Base-by-base conservation (phyloP, 2,797 vertebrate species). In the Pseudochirops cupreus region DNA sequence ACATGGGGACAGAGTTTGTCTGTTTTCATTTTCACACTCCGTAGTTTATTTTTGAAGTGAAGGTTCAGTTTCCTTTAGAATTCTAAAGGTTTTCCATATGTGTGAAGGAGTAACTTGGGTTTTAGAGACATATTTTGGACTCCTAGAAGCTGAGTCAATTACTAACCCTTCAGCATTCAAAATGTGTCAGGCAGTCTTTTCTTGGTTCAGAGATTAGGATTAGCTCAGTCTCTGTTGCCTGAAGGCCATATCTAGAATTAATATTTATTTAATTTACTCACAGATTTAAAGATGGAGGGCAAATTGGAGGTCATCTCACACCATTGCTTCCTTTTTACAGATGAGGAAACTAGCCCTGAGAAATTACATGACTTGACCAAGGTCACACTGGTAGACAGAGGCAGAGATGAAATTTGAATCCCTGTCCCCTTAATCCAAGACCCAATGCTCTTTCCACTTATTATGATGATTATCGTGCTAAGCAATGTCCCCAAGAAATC, bases 61-160 rank as follows among this genome's bases (percentile, higher is more conserved):
- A 82, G 74, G 74, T 26, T 82, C 74, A 82, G 74, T 82, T 82
- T 82, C 74, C 74, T 82, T 82, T 82, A 21, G 74, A 82, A 82
- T 82, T 82, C 74, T 82, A 82, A 82, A 82, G 74, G 74, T 82
- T 82, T 82, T 82, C 74, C 74, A 82, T 82, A 82, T 82, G 74
- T 82, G 39, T 82, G 74, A 82, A 82, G 74, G 74, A 82, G 74
- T 82, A 82, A 46, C 74, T 82, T 82, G 74, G 74, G 74, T 82
- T 82, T 82, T 82, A 46, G 39, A 82, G 46, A 82, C 39, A 82
- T 82, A 82, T 82, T 82, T 82, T 82, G 74, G 74, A 82, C 74
- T 82, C 74, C 46, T 46, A 46, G 74, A 82, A 46, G 74, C 74
- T 82, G 74, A 82, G 74, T 82, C 74, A 82, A 82, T 82, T 82